A percentile compares a stretch with the other conserved stretches of the same genome.
phyloP scores from a whole-genome alignment of 2,888 invertebrate species.

The Anagyrus pseudococci region DNA sequence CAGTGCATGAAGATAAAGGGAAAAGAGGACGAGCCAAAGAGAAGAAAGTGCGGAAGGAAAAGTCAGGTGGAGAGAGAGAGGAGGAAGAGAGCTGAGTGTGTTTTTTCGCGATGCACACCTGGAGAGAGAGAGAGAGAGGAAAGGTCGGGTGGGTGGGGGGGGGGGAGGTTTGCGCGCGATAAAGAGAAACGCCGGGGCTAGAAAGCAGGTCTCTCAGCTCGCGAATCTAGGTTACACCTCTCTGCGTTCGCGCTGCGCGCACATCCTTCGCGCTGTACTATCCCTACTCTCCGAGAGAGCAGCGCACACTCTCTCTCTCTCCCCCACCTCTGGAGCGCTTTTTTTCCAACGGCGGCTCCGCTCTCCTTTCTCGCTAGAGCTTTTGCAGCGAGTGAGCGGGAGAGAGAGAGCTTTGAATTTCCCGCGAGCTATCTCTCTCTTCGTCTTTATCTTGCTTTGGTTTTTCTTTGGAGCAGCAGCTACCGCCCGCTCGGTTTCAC shows the following conservation, averaged over 20 bases:
- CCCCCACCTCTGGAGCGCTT: constrained; percentile 5
- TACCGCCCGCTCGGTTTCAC: too few relatives aligned
- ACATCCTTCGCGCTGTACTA: constrained; percentile 27
- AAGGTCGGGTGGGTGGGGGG: not conserved
- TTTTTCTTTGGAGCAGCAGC: too few relatives aligned
- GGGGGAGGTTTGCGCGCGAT: constrained; percentile 42
- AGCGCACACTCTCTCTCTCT: constrained; percentile 27
- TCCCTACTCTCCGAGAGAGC: not conserved
- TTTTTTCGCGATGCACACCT: too few relatives aligned
- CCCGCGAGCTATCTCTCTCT: too few relatives aligned
- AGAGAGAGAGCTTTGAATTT: too few relatives aligned
- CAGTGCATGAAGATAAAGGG: too few relatives aligned
- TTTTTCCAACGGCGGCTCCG: not conserved
- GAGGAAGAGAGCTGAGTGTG: not conserved
- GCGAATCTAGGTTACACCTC: constrained; percentile 58
- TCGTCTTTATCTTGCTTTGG: too few relatives aligned
- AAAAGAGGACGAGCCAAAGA: too few relatives aligned
- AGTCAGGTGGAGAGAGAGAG: too few relatives aligned
- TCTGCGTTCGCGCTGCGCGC: not conserved
- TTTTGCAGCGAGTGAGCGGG: too few relatives aligned
- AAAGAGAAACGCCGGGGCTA: constrained; percentile 62
- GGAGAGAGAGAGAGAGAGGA: constrained; percentile 1
- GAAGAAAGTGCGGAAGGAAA: too few relatives aligned
- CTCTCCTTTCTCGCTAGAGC: constrained; percentile 19
- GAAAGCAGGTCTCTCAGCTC: constrained; percentile 61